phyloP scores from a whole-genome alignment of 2,113 vertebrate species.

The Chloroceryle aenea region DNA sequence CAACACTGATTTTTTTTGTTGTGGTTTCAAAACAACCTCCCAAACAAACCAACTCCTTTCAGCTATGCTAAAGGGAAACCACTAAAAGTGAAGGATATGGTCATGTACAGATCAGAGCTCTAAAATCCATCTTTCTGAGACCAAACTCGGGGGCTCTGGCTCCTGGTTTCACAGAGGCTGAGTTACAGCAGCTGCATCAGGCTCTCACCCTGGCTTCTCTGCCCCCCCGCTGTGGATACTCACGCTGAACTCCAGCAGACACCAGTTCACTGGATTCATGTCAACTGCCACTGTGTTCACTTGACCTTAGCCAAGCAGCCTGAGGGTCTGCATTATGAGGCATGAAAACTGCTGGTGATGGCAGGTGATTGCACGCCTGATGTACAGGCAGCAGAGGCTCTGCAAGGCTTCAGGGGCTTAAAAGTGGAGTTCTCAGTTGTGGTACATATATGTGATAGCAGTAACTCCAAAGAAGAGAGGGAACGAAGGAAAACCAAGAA shows the following conservation, averaged over 20 bases:
- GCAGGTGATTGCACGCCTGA: background rate
- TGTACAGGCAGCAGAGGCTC: background rate
- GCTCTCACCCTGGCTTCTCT: background rate
- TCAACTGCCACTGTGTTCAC: background rate
- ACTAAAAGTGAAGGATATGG: background rate
- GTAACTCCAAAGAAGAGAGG: background rate
- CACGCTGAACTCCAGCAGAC: background rate
- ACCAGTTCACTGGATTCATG: background rate
- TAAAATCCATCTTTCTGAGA: background rate
- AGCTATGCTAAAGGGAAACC: background rate
- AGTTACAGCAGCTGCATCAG: background rate
- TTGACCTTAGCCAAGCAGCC: background rate
- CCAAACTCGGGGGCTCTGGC: background rate
- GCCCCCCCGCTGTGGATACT: background rate
- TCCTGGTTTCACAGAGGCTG: background rate
- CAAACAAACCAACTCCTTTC: background rate
- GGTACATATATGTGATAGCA: rapidly evolving
- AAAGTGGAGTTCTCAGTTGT: rapidly evolving
- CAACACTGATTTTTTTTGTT: background rate
- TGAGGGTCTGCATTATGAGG: background rate
- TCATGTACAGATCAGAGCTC: background rate
- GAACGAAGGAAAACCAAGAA: background rate
- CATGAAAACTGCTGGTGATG: background rate
- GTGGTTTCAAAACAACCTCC: background rate
- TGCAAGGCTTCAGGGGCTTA: background rate